phyloP scores from a whole-genome alignment of 2,113 vertebrate species.

The Phalacrocorax aristotelis region DNA sequence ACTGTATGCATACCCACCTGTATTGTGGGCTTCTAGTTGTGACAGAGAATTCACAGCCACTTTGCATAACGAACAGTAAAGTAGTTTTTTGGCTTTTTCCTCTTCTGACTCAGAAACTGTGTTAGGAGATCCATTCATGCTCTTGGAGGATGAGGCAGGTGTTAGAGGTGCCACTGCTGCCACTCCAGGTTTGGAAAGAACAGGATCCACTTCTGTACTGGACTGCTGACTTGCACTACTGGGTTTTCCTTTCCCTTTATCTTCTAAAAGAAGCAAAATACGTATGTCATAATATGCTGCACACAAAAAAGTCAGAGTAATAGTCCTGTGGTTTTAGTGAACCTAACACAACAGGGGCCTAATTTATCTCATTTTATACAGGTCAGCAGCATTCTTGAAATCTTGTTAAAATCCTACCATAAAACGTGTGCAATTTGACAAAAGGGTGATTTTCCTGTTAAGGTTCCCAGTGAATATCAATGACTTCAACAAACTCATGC shows the following conservation, averaged over 20 bases:
- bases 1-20: constrained; percentile 74
- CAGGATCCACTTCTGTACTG: constrained; percentile 55
- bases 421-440: neutral
- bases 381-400: neutral
- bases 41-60: constrained; percentile 97
- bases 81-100: constrained; percentile 95
- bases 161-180: constrained; percentile 23
- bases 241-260: constrained; percentile 72
- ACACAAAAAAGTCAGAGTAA: neutral
- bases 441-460: neutral
- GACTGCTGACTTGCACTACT: constrained; percentile 46
- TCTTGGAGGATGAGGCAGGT: constrained; percentile 68
- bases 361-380: neutral
- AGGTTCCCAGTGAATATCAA: neutral
- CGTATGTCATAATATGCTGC: neutral
- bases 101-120: constrained; percentile 86
- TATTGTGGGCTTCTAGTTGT: constrained; percentile 96
- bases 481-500: neutral
- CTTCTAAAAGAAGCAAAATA: constrained; percentile 68
- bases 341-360: neutral
- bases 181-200: constrained; percentile 67
- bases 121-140: constrained; percentile 68
- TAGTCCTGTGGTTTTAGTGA: neutral
- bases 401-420: neutral
- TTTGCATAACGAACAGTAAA: constrained; percentile 98